These are phyloP conservation scores for Smutsia gigantea DNA, from an alignment of 2,797 vertebrate species.

Conservation along the genomic window DNA sequence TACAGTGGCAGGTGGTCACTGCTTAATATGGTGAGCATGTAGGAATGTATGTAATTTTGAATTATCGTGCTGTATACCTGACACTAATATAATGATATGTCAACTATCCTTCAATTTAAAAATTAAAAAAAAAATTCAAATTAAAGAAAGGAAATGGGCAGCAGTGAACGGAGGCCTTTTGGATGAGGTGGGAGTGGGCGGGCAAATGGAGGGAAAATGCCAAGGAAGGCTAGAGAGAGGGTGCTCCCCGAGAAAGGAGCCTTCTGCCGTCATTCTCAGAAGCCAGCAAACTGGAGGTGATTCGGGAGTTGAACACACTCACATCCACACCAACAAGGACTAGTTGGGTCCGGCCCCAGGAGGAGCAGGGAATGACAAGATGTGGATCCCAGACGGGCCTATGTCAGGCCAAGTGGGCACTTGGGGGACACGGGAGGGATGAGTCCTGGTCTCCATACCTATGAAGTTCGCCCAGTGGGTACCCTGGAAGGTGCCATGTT, in stretches of 20 bases:
- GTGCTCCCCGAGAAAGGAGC: not conserved
- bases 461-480: not conserved
- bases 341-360: not conserved
- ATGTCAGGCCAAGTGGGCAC: no score
- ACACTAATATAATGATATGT: no score
- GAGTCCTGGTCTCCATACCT: not conserved
- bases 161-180: not conserved
- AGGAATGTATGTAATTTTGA: no score
- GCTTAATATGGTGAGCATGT: no score
- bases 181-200: accelerated
- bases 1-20: no score
- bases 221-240: not conserved
- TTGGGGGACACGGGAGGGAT: not conserved
- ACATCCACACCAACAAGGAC: not conserved
- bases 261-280: not conserved
- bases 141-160: no score
- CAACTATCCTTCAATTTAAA: no score
- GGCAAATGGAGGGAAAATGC: not conserved
- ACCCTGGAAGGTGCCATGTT: not conserved
- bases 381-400: not conserved
- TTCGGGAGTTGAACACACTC: not conserved
- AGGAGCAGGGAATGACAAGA: not conserved
- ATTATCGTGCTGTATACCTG: no score
- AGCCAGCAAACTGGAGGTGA: not conserved
- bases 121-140: no score